These are phyloP conservation scores for Podilymbus podiceps DNA, from an alignment of 2,113 vertebrate species.

Conservation along the genomic window DNA sequence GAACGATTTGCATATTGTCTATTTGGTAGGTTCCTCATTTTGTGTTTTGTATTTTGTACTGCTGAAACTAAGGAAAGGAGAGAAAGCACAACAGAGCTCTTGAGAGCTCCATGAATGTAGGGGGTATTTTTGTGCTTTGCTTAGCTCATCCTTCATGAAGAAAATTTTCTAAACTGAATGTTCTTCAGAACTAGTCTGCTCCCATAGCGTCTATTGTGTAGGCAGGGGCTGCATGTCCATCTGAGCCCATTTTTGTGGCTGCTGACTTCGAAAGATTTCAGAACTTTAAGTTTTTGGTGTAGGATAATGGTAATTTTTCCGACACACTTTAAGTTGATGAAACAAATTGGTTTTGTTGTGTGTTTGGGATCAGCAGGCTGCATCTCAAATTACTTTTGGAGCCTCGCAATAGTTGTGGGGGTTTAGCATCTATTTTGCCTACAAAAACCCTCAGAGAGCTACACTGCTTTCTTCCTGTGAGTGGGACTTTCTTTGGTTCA, in stretches of 20 bases:
- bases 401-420: neutral
- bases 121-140: neutral
- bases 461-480: neutral
- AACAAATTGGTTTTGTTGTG: neutral
- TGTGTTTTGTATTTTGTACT: neutral
- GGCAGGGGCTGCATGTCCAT: neutral
- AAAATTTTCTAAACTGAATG: neutral
- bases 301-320: neutral
- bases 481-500: neutral
- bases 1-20: constrained; percentile 94
- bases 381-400: neutral
- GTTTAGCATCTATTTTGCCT: neutral
- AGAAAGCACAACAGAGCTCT: neutral
- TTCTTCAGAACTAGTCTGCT: neutral
- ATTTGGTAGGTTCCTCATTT: constrained; percentile 81
- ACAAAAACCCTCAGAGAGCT: neutral
- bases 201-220: neutral
- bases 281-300: neutral
- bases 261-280: neutral
- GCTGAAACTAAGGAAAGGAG: neutral
- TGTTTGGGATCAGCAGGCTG: neutral
- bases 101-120: neutral
- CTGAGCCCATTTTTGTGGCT: neutral
- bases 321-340: neutral
- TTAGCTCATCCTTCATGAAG: neutral